Evolutionary conservation across 2,888 invertebrate genomes (phyloP).

Genomic region (Drosophila kanekoi): DNA sequence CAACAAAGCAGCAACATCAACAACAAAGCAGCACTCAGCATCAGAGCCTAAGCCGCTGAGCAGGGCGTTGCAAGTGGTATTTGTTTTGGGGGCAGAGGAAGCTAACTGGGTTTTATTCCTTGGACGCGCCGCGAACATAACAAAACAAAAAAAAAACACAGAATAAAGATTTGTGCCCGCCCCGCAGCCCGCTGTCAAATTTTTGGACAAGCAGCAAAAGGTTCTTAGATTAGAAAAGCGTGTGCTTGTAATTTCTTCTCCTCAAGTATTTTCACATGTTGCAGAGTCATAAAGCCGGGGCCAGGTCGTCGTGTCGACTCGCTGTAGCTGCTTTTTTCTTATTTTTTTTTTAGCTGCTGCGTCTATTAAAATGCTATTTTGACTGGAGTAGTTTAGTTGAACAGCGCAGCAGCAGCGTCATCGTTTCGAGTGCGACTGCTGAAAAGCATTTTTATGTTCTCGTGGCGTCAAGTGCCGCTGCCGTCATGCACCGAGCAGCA

Average conservation of each 20-base stretch:
- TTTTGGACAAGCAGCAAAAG: conserved; percentile 77
- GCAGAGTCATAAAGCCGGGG: conserved; percentile 64
- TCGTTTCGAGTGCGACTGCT: conserved; percentile 70
- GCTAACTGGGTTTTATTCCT: conserved; percentile 66
- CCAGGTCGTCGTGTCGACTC: conserved; percentile 72
- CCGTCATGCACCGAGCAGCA: conserved; percentile 43
- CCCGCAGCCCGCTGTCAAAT: conserved; percentile 61
- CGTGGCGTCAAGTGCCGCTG: conserved; percentile 78
- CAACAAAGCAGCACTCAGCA: conserved; percentile 11
- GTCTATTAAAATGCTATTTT: conserved; percentile 81
- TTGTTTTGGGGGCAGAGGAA: conserved; percentile 51
- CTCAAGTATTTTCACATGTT: conserved; percentile 77
- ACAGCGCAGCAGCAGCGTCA: conserved; percentile 64
- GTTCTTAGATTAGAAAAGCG: conserved; percentile 81
- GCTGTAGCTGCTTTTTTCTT: conserved; percentile 14
- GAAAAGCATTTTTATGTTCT: conserved; percentile 81
- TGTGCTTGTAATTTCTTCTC: conserved; percentile 74
- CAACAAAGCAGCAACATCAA: conserved; percentile 31
- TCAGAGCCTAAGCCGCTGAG: conserved; percentile 29
- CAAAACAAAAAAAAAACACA: conserved; percentile 53
- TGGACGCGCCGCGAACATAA: conserved; percentile 54
- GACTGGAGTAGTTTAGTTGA: conserved; percentile 79
- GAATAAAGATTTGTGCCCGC: conserved; percentile 58
- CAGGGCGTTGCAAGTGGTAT: conserved; percentile 60
- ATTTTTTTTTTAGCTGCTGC: conserved; percentile 29